Conservation (phyloP, 2,888 invertebrate species). For the Cheiracanthium punctorium region DNA sequence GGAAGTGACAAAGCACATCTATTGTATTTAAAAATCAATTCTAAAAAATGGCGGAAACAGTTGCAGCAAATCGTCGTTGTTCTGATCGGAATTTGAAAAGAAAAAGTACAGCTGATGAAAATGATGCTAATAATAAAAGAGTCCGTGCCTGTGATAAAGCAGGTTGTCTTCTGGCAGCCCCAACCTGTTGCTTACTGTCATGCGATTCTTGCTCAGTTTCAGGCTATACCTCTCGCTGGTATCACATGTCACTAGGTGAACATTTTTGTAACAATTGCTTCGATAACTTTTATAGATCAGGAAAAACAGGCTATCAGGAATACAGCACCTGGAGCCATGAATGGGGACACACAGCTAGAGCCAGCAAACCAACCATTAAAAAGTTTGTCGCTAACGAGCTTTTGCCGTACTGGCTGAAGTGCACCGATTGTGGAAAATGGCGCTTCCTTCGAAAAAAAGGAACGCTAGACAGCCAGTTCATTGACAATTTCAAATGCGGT, state of each 20-base stretch:
- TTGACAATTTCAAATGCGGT: slow-evolving; percentile 47
- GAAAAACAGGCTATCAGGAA: slow-evolving; percentile 37
- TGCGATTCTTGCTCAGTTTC: slow-evolving; percentile 74
- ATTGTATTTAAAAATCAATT: not conserved
- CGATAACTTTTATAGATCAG: slow-evolving; percentile 76
- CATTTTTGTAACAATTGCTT: slow-evolving; percentile 78
- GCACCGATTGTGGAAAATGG: slow-evolving; percentile 76
- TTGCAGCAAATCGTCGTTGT: not conserved
- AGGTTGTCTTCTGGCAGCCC: slow-evolving; percentile 26
- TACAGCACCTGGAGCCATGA: slow-evolving; percentile 74
- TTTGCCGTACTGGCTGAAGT: slow-evolving; percentile 77
- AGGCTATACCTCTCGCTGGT: slow-evolving; percentile 76
- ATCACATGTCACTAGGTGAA: slow-evolving; percentile 76
- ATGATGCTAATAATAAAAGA: slow-evolving; percentile 13
- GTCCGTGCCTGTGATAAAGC: slow-evolving; percentile 47
- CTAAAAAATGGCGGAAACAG: slow-evolving; percentile 12
- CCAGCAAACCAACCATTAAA: slow-evolving; percentile 74
- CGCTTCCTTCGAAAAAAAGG: slow-evolving; percentile 73
- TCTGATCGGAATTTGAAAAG: slow-evolving; percentile 17
- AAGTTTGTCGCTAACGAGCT: slow-evolving; percentile 75
- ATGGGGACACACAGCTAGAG: slow-evolving; percentile 75
- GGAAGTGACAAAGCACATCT: not conserved
- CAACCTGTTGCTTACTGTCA: slow-evolving; percentile 33
- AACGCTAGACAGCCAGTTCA: slow-evolving; percentile 33
- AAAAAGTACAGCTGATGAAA: not conserved